A percentile compares a stretch with the other conserved stretches of the same genome.
Evolutionary conservation across 2,888 invertebrate genomes (phyloP).

Genomic region (Andrena minutula): DNA sequence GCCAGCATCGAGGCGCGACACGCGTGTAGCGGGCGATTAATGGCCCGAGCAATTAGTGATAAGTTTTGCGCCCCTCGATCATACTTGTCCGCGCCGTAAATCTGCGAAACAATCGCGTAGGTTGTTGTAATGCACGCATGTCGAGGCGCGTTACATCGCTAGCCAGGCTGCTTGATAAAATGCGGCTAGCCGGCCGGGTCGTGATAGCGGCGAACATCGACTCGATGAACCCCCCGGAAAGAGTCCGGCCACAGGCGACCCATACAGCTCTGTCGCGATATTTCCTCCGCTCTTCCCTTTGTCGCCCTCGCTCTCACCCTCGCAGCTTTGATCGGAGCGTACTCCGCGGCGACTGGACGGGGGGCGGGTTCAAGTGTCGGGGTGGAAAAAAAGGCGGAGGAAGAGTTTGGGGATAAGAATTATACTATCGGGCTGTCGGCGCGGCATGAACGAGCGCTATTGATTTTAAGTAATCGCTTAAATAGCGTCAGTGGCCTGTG

Average conservation of each 20-base stretch:
- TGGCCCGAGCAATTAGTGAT: conserved; percentile 12
- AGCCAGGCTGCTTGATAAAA: conserved; percentile 14
- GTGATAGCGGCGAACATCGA: conserved; percentile 17
- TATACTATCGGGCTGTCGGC: conserved; percentile 58
- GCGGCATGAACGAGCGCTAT: conserved; percentile 71
- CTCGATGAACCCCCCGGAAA: conserved; percentile 39
- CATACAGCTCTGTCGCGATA: neutral
- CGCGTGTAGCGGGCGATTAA: conserved; percentile 30
- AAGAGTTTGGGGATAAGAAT: conserved; percentile 59
- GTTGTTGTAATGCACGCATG: conserved; percentile 17
- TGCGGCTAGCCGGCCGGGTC: conserved; percentile 6
- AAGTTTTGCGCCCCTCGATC: conserved; percentile 40
- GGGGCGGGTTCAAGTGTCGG: no score
- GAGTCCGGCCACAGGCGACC: conserved; percentile 20
- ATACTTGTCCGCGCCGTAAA: conserved; percentile 40
- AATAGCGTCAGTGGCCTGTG: conserved; percentile 71
- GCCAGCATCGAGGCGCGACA: neutral
- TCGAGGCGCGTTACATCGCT: neutral
- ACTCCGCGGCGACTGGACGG: neutral
- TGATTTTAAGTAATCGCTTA: conserved; percentile 79
- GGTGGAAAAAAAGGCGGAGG: conserved; percentile 8
- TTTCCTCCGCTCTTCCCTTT: neutral
- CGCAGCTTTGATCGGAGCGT: conserved; percentile 8
- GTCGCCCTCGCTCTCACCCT: neutral
- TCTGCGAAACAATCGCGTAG: conserved; percentile 42